A percentile compares a stretch with the other conserved stretches of the same genome.
Conservation (phyloP, 2,797 vertebrate species). For the Holocentrus rufus region DNA sequence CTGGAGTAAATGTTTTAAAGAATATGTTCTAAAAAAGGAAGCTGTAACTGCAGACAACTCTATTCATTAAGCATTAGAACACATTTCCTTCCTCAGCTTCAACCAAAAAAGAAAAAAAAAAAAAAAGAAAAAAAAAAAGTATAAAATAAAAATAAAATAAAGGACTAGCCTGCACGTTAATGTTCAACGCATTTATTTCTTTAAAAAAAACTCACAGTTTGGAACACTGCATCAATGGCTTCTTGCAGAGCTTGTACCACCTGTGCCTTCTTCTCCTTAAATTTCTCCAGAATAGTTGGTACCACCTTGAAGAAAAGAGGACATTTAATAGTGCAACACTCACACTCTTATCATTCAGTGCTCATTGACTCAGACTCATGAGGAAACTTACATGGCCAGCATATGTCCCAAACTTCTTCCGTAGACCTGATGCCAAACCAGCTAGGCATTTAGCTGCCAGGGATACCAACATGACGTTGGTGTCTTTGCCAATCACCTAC, state of each 20-base stretch:
- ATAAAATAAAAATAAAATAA: too few relatives aligned
- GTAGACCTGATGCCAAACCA: slow-evolving; percentile 86
- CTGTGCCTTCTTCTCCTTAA: slow-evolving; percentile 92
- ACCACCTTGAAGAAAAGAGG: slow-evolving; percentile 80
- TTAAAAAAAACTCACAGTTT: slow-evolving; percentile 82
- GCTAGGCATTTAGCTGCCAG: slow-evolving; percentile 91
- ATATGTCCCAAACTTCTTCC: slow-evolving; percentile 92
- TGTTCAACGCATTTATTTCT: neutral
- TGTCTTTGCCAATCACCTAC: slow-evolving; percentile 91
- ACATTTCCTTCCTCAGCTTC: neutral
- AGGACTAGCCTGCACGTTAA: neutral
- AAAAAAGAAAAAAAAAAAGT: too few relatives aligned
- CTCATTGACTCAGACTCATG: neutral
- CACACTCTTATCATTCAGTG: neutral
- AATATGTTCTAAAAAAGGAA: neutral
- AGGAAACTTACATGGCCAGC: slow-evolving; percentile 85
- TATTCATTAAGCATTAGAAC: neutral
- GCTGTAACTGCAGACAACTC: neutral
- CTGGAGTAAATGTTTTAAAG: neutral
- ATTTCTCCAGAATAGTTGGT: slow-evolving; percentile 91
- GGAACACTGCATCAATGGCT: slow-evolving; percentile 91
- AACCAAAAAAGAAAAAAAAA: too few relatives aligned
- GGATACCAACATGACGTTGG: slow-evolving; percentile 91
- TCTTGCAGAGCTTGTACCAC: slow-evolving; percentile 91
- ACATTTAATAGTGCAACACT: neutral